phyloP scores from a whole-genome alignment of 2,797 vertebrate genomes.

The Aeoliscus strigatus region DNA sequence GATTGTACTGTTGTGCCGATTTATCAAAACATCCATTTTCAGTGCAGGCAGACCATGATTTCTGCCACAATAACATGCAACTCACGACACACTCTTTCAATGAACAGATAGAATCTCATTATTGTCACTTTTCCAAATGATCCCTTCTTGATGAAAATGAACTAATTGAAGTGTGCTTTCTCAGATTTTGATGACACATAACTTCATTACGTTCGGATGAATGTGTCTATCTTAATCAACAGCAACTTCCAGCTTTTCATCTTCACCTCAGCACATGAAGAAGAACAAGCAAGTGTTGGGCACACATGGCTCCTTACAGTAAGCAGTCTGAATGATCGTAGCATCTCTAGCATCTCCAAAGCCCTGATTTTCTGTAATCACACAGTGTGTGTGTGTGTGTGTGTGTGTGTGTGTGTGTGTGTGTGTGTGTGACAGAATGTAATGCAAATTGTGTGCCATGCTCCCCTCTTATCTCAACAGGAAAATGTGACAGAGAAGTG shows the following conservation, averaged over 20 bases:
- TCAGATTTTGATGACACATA: slow-evolving; percentile 52
- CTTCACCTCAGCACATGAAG: slow-evolving; percentile 51
- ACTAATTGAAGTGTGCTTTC: slow-evolving; percentile 55
- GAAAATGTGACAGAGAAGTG: slow-evolving; percentile 28
- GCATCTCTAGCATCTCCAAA: slow-evolving; percentile 44
- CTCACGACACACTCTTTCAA: slow-evolving; percentile 8
- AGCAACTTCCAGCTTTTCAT: slow-evolving; percentile 61
- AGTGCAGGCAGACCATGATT: slow-evolving; percentile 8
- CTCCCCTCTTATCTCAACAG: slow-evolving; percentile 44
- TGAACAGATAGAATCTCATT: slow-evolving; percentile 29
- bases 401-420: no score
- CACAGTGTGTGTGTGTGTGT: slow-evolving; percentile 3
- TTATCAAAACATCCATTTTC: slow-evolving; percentile 21
- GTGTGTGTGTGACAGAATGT: no score
- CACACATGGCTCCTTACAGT: no score
- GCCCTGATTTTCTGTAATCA: slow-evolving; percentile 48
- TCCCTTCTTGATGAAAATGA: slow-evolving; percentile 34
- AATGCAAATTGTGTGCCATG: slow-evolving; percentile 20
- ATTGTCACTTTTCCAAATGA: slow-evolving; percentile 40
- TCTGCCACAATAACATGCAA: no score
- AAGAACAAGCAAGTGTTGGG: no score
- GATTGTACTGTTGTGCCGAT: slow-evolving; percentile 11
- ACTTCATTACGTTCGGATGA: slow-evolving; percentile 65
- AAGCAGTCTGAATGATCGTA: no score
- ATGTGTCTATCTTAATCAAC: slow-evolving; percentile 66